Evolutionary conservation across 2,797 vertebrate species (phyloP), one percentile per base, ranked within the genome.

Genomic region (Acipenser oxyrinchus): DNA sequence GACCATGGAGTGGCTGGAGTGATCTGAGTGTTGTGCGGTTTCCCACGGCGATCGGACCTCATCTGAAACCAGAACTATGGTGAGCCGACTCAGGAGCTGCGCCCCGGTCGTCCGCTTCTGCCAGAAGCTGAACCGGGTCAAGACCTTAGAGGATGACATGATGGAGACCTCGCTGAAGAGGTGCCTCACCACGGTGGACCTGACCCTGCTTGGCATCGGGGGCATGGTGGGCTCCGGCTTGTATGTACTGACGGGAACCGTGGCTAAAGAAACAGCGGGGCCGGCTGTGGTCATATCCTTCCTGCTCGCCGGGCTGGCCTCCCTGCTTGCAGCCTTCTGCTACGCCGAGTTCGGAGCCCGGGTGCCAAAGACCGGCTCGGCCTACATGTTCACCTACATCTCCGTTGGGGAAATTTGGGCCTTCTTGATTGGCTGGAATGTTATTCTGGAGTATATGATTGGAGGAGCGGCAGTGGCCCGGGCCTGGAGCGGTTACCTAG

Each of bases 381-480:
- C 96, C 51, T 99, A 99, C 77, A 94, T 99, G 91, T 99, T 97
- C 81, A 99, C 97, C 2, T 98, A 99, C 0, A 91, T 99, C 65
- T 96, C 94, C 0, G 88, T 98, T 72, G 97, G 97, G 0, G 97
- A 99, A 77, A 76, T 99, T 63, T 99, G 97, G 96, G 97, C 97
- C 65, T 99, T 99, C 74, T 90, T 99, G 60, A 97, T 99, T 0
- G 95, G 97, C 65, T 99, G 97, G 97, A 97, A 98, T 0, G 92
- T 98, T 63, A 87, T 99, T 68, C 83, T 99, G 69, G 95, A 98
- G 83, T 96, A 96, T 74, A 93, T 97, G 92, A 96, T 99, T 0
- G 95, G 95, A 0, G 95, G 95, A 0, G 96, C 97, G 0, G 94
- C 96, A 0, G 93, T 96, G 67, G 95, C 96, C 13, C 89, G 95